These are phyloP conservation scores for Onychomys leucogaster DNA, from an alignment of 2,797 vertebrate species.

Conservation along the genomic window DNA sequence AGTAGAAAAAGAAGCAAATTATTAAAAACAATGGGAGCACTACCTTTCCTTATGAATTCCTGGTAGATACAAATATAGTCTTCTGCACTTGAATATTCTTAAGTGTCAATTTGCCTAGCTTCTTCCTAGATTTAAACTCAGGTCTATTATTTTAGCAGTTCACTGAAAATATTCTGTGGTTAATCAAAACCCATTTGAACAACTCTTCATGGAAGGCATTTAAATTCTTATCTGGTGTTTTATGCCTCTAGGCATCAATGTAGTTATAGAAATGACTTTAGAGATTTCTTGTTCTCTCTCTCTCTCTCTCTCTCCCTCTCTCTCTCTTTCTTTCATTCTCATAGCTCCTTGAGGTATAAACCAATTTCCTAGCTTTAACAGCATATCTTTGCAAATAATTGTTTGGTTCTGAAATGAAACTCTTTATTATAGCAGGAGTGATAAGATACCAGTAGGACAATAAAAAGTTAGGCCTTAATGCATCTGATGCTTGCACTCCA, in stretches of 20 bases:
- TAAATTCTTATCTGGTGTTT: slow-evolving; percentile 57
- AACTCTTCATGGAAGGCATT: slow-evolving; percentile 28
- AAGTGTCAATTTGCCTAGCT: slow-evolving; percentile 43
- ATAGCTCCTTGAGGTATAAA: slow-evolving; percentile 62
- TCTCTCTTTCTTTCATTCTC: slow-evolving; percentile 25
- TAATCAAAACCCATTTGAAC: slow-evolving; percentile 50
- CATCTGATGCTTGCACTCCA: slow-evolving; percentile 67
- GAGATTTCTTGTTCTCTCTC: not conserved
- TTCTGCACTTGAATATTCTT: slow-evolving; percentile 41
- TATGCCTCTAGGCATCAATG: slow-evolving; percentile 31
- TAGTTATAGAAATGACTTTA: slow-evolving; percentile 50
- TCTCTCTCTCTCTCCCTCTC: too few species aligned
- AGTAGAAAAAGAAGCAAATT: not conserved
- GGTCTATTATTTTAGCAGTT: slow-evolving; percentile 22
- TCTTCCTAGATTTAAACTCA: slow-evolving; percentile 48
- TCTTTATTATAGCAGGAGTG: slow-evolving; percentile 60
- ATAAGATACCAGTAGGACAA: slow-evolving; percentile 64
- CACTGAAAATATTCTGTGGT: slow-evolving; percentile 68
- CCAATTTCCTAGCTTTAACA: slow-evolving; percentile 71
- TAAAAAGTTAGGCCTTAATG: slow-evolving; percentile 75
- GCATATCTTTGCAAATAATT: slow-evolving; percentile 75
- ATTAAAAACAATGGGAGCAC: not conserved
- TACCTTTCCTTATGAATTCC: not conserved
- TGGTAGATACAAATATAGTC: not conserved
- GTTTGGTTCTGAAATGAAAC: slow-evolving; percentile 79